These are phyloP conservation scores for Pyrrhosoma nymphula DNA, from an alignment of 2,888 invertebrate species.

Conservation along the genomic window DNA sequence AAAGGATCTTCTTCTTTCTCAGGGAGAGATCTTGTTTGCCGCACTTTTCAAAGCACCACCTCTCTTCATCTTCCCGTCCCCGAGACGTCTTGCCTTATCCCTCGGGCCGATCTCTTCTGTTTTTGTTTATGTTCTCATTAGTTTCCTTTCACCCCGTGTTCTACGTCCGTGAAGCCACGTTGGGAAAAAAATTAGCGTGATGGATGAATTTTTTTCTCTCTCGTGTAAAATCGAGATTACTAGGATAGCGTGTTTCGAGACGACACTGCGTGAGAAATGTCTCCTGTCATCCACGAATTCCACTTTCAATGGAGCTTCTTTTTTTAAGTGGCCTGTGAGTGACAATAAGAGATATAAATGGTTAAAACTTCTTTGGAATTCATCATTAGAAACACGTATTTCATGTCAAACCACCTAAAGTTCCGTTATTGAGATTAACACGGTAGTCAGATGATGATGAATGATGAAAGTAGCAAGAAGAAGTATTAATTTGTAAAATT, in stretches of 20 bases:
- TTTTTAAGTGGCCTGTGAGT: neutral
- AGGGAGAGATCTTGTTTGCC: neutral
- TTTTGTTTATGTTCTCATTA: neutral
- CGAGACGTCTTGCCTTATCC: neutral
- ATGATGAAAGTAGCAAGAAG: neutral
- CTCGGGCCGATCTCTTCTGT: neutral
- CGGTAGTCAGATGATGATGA: no score
- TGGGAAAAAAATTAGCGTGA: neutral
- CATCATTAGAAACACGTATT: no score
- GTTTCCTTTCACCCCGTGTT: neutral
- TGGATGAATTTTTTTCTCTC: neutral
- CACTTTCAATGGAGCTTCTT: neutral
- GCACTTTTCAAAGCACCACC: neutral
- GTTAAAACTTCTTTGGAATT: no score
- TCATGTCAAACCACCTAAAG: no score
- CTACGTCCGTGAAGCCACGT: neutral
- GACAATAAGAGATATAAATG: neutral
- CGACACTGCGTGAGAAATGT: neutral
- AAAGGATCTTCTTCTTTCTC: neutral
- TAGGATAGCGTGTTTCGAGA: no score
- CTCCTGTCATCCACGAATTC: neutral
- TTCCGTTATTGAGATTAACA: no score
- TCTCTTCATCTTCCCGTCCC: neutral
- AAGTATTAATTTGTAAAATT: neutral
- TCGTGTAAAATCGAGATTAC: neutral